Base-by-base conservation (phyloP, 2,113 vertebrate genomes). In the Caranx ignobilis region DNA sequence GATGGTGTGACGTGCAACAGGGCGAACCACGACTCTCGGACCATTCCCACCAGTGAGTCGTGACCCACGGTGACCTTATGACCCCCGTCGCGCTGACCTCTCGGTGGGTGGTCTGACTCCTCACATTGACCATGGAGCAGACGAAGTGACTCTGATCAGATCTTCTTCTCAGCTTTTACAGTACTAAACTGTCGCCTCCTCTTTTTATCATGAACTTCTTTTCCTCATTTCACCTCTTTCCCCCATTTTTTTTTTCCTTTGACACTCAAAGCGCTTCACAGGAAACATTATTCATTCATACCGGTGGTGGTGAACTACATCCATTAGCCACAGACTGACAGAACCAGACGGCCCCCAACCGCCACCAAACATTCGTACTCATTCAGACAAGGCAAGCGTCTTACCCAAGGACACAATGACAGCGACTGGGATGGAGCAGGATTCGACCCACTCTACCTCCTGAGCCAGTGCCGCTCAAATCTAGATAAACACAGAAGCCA, bases 81-180 rank as follows among this genome's bases (percentile, higher is more conserved):
- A 89, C 88, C 91, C n/a, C 47, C 31, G 1, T 32, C 43, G 43
- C 2, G 75, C 85, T 89, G 92, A 93, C 91, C 92, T 87, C 93
- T 91, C 81, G 61, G 84, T 93, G 93, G 93, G 93, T 94, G 92
- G 93, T 56, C 91, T 75, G 26, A 26, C 26, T 26, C 26, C 26
- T 68, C 60, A 45, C 45, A 66, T 80, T 79, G 81, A 87, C 86
- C 83, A 78, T 74, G 75, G 78, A 76, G 60, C 72, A 79, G 41
- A 48, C 83, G 21, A 76, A 84, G 79, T 77, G 59, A 35, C 78
- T 72, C 57, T 79, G 37, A 82, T 70, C 77, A 74, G 48, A 64
- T 65, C 37, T 48, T 35, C 13, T 45, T 57, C 52, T 62, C 19
- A 37, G 37, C 48, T 81, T 50, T 65, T 59, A 21, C 11, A 45